Base-by-base conservation (phyloP, 2,797 vertebrate species). In the Oryzias dopingdopingensis region DNA sequence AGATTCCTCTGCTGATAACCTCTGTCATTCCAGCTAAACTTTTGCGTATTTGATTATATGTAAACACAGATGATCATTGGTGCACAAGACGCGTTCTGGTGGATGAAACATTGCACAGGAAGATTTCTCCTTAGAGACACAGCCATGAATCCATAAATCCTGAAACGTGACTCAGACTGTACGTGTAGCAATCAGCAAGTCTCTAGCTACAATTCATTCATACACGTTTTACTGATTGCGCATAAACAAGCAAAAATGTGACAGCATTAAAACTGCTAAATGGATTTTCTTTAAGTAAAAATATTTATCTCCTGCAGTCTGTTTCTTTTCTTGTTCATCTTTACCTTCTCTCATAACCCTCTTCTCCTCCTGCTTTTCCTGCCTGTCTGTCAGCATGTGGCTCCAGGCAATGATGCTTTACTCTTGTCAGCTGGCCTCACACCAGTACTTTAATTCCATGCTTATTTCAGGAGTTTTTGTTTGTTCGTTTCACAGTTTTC, bases 171-270 rank as follows among this genome's bases (percentile, higher is more conserved):
- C 10, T 24, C 37, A 54, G 26, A 42, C 40, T 46, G 44, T 43
- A 6, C 49, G n/a, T 26, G 24, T 49, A 63, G 59, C 52, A 67
- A 61, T 53, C 61, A 69, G 60, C 41, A 24, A 7, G 68, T 49
- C 42, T 75, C 58, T 61, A 59, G 65, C 70, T 75, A 74, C 83
- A 82, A 87, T 66, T 85, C 83, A 82, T 77, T 66, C 62, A 49
- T 71, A 62, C 70, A 59, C 56, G 12, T 54, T 65, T 42, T 59
- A 14, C 52, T 49, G 22, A 43, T 43, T 24, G 5, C 56, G 45
- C 24, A 55, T 42, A 46, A 37, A 16, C 24, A 14, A 18, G 59
- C 56, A 59, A 57, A 64, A 45, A 55, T 42, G 52, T 2, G 0
- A 43, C 47, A 41, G 17, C 46, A 56, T 70, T 71, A 40, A 42